phyloP scores from a whole-genome alignment of 2,113 vertebrate species.

The Eclectus roratus region DNA sequence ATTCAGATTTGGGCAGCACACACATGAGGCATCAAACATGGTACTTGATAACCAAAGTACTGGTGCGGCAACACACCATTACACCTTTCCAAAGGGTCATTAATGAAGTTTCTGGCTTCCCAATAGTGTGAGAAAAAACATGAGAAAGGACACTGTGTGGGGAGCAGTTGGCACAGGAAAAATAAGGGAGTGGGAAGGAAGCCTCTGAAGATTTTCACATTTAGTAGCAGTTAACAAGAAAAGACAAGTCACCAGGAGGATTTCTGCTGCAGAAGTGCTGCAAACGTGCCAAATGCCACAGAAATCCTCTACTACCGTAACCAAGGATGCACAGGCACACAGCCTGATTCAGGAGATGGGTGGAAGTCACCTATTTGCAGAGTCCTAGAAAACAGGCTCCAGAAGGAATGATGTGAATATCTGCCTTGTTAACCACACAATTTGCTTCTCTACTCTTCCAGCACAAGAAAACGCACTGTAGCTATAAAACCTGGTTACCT shows the following conservation, averaged over 20 bases:
- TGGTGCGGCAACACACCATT: not conserved
- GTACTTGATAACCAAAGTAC: not conserved
- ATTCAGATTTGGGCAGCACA: not conserved
- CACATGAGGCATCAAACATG: not conserved
- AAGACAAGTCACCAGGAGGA: not conserved
- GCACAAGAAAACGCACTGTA: not conserved
- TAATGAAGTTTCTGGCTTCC: not conserved
- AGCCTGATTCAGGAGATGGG: not conserved
- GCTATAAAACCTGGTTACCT: not conserved
- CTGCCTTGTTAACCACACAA: not conserved
- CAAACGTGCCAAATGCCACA: fast-evolving
- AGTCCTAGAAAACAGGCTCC: not conserved
- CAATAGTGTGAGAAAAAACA: not conserved
- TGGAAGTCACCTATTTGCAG: not conserved
- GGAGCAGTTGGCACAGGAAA: not conserved
- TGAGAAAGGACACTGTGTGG: not conserved
- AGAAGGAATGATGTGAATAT: not conserved
- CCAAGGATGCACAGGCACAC: fast-evolving
- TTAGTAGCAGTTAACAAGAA: not conserved
- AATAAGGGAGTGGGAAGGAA: not conserved
- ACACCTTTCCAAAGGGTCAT: not conserved
- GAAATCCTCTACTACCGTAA: not conserved
- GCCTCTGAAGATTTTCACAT: not conserved
- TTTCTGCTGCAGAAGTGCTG: not conserved
- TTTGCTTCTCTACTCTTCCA: not conserved